Conservation (phyloP, 2,888 invertebrate species). For the Ormyrus rosae region DNA sequence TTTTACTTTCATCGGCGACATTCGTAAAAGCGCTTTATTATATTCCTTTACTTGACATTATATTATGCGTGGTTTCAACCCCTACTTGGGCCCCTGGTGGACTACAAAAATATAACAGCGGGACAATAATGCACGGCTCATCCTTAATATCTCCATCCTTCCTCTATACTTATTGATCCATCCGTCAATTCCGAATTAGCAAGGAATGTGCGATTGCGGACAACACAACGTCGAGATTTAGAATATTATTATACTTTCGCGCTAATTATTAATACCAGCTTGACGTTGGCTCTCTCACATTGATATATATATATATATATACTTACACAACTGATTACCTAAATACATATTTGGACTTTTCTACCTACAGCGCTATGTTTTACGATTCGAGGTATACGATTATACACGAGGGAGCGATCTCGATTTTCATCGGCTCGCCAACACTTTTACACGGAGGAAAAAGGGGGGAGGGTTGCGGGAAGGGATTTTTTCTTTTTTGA, state of each 20-base stretch:
- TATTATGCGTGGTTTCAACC: constrained; percentile 3
- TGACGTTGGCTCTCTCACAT: constrained; percentile 22
- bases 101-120: constrained; percentile 15
- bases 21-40: constrained; percentile 32
- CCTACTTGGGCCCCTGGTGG: not conserved
- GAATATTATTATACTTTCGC: not conserved
- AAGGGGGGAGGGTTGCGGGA: not conserved
- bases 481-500: not conserved
- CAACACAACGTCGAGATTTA: constrained; percentile 18
- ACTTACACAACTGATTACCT: not conserved
- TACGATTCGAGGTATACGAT: constrained; percentile 1
- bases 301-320: constrained; percentile 11
- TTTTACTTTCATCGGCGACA: constrained; percentile 21
- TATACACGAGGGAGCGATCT: not conserved
- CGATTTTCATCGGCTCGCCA: not conserved
- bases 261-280: constrained; percentile 21
- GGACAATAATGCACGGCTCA: not conserved
- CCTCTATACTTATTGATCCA: no score
- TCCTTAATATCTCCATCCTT: not conserved
- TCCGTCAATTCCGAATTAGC: constrained; percentile 2
- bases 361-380: constrained; percentile 13
- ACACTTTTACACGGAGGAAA: not conserved
- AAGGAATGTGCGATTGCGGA: constrained; percentile 41
- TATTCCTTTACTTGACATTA: not conserved
- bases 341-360: not conserved